Evolutionary conservation across 2,888 invertebrate species (phyloP), one percentile per base, ranked within the genome.

Genomic region (Cephonodes hylas): DNA sequence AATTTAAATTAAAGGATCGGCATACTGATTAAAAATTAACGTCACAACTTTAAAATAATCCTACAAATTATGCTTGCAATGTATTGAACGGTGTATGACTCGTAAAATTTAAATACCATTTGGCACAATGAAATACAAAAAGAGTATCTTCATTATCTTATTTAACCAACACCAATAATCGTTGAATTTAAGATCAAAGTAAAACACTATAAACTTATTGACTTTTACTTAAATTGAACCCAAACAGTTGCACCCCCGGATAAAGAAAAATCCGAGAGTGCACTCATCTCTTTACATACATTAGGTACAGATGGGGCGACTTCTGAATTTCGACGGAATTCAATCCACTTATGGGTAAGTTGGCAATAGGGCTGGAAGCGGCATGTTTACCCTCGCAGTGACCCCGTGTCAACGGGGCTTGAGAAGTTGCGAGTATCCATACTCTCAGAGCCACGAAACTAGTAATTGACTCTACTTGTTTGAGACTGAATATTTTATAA

Each of bases 271-370:
- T 53, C 31, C 10, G 53, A 10, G 18, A 53, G 31, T 53, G 53
- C 31, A 53, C 53, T 31, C 27, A 53, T 53, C 31, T 31, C 53
- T 53, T 34, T 27, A 59, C 8, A 59, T 34, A 45, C 46, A 46
- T 46, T 59, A 46, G 68, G 66, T 68, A 74, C 68, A 66, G 66
- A 72, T 69, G 72, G 73, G 70, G 66, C 67, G 71, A 75, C 74
- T 72, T 77, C 75, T 72, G 71, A 77, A 77, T 77, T 74, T 71
- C 71, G 69, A 64, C 73, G 66, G 73, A 79, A 85, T 82, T 81
- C 83, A 86, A 88, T 88, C 83, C 84, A 86, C 86, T 88, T 85
- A 86, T 81, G 77, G 77, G 70, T 72, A 83, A 85, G 84, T 85
- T 83, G 73, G 80, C 81, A 80, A 83, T 85, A 80, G 83, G 81